Base-by-base conservation (phyloP, 2,888 invertebrate genomes). In the Dascillus cervinus region DNA sequence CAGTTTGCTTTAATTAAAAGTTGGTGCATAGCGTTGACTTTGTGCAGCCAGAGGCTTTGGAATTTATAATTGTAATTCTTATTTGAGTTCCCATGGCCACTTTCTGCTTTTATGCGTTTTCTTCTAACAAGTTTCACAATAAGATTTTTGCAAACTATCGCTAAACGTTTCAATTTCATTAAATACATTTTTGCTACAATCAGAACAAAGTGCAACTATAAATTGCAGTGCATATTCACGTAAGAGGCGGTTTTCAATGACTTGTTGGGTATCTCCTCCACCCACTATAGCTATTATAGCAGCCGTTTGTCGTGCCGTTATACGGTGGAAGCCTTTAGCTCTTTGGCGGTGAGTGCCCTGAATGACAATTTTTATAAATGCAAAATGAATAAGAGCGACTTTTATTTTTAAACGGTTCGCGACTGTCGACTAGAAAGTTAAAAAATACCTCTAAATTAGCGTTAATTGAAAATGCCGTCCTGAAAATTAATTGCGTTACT, bases 1-100 rank as follows among this genome's bases (percentile, higher is more conserved):
- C 53, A 60, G 60, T 61, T 62, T 58, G 60, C 58, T 62, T 62
- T 62, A 62, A 62, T 62, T 62, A 62, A 62, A 62, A 62, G 60
- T 62, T 61, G 54, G 52, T 56, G 55, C 53, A 54, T 49, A 52
- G 46, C 51, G 55, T 59, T 55, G 56, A 58, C 58, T 60, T 60
- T 60, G 60, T 56, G 41, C 51, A 47, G 46, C 50, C 56, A 52
- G 52, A 51, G 50, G 54, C 53, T 49, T 41, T 46, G 56, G 58
- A 60, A 59, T 60, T 60, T 56, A 59, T 60, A 57, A 60, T 59
- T 60, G 58, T 56, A 50, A 20, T 54, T 47, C n/a, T n/a, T n/a
- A n/a, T n/a, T n/a, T n/a, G n/a, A n/a, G n/a, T n/a, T n/a, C n/a
- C n/a, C n/a, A n/a, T n/a, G n/a, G n/a, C n/a, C n/a, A n/a, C n/a